A percentile compares a stretch with the other conserved stretches of the same genome.
These are phyloP conservation scores for Pandemis cinnamomeana DNA, from an alignment of 2,888 invertebrate genomes.

Conservation along the genomic window DNA sequence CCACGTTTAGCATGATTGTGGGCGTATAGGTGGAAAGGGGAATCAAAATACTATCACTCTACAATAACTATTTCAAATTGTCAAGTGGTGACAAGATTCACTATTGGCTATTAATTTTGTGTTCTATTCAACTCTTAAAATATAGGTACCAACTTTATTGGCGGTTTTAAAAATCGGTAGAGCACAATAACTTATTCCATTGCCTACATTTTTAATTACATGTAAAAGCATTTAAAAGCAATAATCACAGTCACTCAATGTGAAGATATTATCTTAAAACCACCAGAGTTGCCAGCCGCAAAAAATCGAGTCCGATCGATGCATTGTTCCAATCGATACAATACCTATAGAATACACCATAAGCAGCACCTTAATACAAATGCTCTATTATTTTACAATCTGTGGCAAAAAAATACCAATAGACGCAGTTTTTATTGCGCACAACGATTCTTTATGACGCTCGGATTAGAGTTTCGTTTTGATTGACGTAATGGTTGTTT, in stretches of 20 bases:
- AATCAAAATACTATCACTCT: too few relatives aligned
- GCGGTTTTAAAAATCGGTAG: too few relatives aligned
- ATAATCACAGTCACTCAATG: neutral
- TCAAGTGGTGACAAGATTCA: too few relatives aligned
- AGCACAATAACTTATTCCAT: too few relatives aligned
- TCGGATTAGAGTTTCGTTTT: conserved; percentile 44
- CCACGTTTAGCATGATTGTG: too few relatives aligned
- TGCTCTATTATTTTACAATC: conserved; percentile 70
- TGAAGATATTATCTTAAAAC: conserved; percentile 12
- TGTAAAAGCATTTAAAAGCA: neutral
- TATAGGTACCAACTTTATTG: too few relatives aligned
- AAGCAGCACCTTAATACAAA: conserved; percentile 75
- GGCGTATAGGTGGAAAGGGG: too few relatives aligned
- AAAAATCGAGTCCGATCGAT: conserved; percentile 27
- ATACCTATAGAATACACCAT: conserved; percentile 61
- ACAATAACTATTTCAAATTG: too few relatives aligned
- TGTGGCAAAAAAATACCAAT: conserved; percentile 59
- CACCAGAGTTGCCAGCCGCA: conserved; percentile 20
- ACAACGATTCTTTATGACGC: conserved; percentile 15
- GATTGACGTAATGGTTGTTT: conserved; percentile 40
- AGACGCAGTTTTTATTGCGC: conserved; percentile 40
- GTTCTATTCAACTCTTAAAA: too few relatives aligned
- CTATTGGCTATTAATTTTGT: too few relatives aligned
- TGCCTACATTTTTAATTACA: neutral
- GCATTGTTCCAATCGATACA: conserved; percentile 56